These are phyloP conservation scores for Malachius bipustulatus DNA, from an alignment of 2,888 invertebrate species.

Conservation along the genomic window DNA sequence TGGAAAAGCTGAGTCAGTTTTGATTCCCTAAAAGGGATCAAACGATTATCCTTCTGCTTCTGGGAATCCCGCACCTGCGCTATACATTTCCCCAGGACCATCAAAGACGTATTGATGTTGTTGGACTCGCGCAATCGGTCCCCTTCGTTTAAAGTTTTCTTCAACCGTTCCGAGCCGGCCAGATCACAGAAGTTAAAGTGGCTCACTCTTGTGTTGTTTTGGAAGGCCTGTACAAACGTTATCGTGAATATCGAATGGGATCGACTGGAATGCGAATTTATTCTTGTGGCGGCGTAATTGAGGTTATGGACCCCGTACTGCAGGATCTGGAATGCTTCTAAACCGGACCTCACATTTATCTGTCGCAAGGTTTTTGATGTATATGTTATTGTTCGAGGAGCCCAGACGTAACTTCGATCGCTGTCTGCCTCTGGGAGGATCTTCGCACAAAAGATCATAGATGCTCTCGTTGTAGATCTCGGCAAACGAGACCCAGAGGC, in stretches of 20 bases:
- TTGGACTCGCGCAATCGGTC: slow-evolving; percentile 70
- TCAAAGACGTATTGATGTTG: slow-evolving; percentile 78
- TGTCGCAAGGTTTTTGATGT: slow-evolving; percentile 42
- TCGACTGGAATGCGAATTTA: slow-evolving; percentile 73
- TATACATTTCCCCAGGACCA: slow-evolving; percentile 75
- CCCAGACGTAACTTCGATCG: slow-evolving; percentile 48
- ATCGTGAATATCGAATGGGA: slow-evolving; percentile 85
- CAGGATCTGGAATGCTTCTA: slow-evolving; percentile 71
- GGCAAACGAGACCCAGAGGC: slow-evolving; percentile 74
- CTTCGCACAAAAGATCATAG: slow-evolving; percentile 63
- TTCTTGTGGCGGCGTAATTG: slow-evolving; percentile 61
- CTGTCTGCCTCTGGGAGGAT: slow-evolving; percentile 28
- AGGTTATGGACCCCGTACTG: slow-evolving; percentile 65
- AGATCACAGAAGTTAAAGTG: slow-evolving; percentile 77
- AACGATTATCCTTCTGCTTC: slow-evolving; percentile 24
- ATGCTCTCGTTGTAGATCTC: slow-evolving; percentile 87
- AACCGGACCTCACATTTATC: slow-evolving; percentile 40
- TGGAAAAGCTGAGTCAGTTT: slow-evolving; percentile 80
- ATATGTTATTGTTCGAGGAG: slow-evolving; percentile 41
- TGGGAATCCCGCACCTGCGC: slow-evolving; percentile 30
- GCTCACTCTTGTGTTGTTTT: slow-evolving; percentile 25
- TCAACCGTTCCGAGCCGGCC: slow-evolving; percentile 76
- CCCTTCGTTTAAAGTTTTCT: slow-evolving; percentile 61
- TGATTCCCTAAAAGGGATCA: slow-evolving; percentile 65
- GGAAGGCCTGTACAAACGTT: slow-evolving; percentile 52